These are phyloP conservation scores for Onychomys leucogaster DNA, from an alignment of 2,797 vertebrate genomes.

Conservation along the genomic window DNA sequence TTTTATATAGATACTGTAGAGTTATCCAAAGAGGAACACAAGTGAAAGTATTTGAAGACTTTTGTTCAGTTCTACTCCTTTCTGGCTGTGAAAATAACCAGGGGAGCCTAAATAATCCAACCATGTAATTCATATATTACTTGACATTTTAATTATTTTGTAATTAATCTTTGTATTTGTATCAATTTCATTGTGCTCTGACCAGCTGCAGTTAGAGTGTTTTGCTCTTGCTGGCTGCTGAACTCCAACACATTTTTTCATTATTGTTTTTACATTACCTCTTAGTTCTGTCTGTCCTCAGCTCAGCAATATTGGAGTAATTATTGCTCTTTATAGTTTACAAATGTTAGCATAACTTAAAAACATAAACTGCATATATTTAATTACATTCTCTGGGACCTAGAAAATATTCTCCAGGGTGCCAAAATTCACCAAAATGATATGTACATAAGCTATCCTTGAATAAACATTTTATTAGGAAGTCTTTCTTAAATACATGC, in stretches of 20 bases:
- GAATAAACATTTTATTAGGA: conserved; percentile 60
- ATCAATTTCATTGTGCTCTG: conserved; percentile 78
- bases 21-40: not conserved
- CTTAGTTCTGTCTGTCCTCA: conserved; percentile 47
- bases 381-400: conserved; percentile 3
- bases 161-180: conserved; percentile 82
- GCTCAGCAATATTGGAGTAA: conserved; percentile 41
- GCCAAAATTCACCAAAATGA: conserved; percentile 15
- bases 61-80: conserved; percentile 20
- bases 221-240: conserved; percentile 75
- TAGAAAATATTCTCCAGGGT: conserved; percentile 60
- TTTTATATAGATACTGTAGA: conserved; percentile 14
- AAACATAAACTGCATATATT: conserved; percentile 52
- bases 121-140: conserved; percentile 40
- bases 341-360: conserved; percentile 59
- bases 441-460: conserved; percentile 2
- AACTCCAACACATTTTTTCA: conserved; percentile 66
- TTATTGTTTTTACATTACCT: conserved; percentile 56
- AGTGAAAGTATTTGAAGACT: conserved; percentile 34
- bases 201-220: conserved; percentile 79
- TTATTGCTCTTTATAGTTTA: conserved; percentile 61
- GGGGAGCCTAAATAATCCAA: not conserved
- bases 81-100: conserved; percentile 22
- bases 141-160: conserved; percentile 78
- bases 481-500: not conserved